Percentiles rank a stretch among this genome's conserved stretches.
These are phyloP conservation scores for Alentia gelatinosa DNA, from an alignment of 2,888 invertebrate species.

Conservation along the genomic window DNA sequence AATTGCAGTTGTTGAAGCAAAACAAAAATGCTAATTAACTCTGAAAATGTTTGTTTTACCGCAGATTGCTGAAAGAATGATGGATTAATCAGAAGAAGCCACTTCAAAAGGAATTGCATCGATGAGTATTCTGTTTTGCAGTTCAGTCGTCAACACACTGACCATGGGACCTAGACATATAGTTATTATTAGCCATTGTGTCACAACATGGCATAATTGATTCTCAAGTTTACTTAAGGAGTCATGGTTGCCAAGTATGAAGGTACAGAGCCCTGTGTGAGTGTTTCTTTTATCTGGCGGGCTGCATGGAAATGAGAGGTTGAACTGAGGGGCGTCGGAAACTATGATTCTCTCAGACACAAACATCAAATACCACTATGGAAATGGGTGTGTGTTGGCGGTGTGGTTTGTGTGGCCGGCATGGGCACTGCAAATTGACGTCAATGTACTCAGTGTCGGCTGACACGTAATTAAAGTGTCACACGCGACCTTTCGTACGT, in stretches of 20 bases:
- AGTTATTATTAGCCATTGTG: not conserved
- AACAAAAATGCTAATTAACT: not conserved
- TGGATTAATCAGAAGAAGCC: not conserved
- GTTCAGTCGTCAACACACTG: not conserved
- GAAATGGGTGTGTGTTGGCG: not conserved
- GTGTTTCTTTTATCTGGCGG: too few species aligned
- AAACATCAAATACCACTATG: not conserved
- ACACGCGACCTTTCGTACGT: not conserved
- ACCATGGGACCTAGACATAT: not conserved
- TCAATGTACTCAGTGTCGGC: not conserved
- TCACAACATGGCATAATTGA: too few species aligned
- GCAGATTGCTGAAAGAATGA: not conserved
- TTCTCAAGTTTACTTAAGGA: not conserved
- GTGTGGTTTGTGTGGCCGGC: not conserved
- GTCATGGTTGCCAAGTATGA: not conserved
- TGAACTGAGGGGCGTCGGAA: not conserved
- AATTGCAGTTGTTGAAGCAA: not conserved
- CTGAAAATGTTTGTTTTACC: not conserved
- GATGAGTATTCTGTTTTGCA: not conserved
- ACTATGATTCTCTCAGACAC: not conserved
- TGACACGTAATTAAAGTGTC: conserved; percentile 8
- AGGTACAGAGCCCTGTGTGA: too few species aligned
- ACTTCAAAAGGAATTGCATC: not conserved
- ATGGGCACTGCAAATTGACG: not conserved
- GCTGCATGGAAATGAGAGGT: not conserved